Base-by-base conservation (phyloP, 2,888 invertebrate genomes). In the Abscondita cerata region DNA sequence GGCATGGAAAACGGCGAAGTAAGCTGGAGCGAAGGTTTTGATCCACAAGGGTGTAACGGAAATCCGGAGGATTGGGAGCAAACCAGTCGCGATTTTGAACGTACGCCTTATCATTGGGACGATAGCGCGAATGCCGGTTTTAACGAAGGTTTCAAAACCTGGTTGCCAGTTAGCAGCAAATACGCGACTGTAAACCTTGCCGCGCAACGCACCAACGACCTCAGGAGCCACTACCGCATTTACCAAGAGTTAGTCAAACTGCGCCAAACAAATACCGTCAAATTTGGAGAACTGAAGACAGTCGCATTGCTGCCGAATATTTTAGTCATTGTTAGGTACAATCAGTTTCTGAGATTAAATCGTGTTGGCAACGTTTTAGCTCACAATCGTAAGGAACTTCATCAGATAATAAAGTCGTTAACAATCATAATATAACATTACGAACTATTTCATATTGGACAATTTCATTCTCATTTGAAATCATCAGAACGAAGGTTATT, bases 21-120 rank as follows among this genome's bases (percentile, higher is more conserved):
- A 11, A 80, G 82, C 0, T 84, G 77, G 72, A 77, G 79, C 18
- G 77, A 83, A 70, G 78, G 80, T 1, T 64, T 83, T 18, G 89
- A 89, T 77, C 87, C 87, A 0, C 82, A 82, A 12, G 88, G 84
- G 0, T 79, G 80, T 20, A 83, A 83, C 65, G 81, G 84, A 36
- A 89, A 88, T 18, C 83, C 83, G 1, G 81, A 84, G 3, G 82
- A 84, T 60, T 92, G 87, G 72, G 80, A 83, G 70, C 64, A 75
- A 12, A 75, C 77, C 1, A 87, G 89, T 5, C 83, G 93, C 64
- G 93, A 93, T 76, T 91, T 91, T 0, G 88, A 84, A 67, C 83
- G 94, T 20, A 91, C 93, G 0, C 94, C 94, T 0, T 92, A 89
- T 80, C 93, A 93, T 72, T 94, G 94, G 94, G 86, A 83, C 70